Evolutionary conservation across 2,113 vertebrate genomes (phyloP), one percentile per base, ranked within the genome.

Genomic region (Indicator maculatus): DNA sequence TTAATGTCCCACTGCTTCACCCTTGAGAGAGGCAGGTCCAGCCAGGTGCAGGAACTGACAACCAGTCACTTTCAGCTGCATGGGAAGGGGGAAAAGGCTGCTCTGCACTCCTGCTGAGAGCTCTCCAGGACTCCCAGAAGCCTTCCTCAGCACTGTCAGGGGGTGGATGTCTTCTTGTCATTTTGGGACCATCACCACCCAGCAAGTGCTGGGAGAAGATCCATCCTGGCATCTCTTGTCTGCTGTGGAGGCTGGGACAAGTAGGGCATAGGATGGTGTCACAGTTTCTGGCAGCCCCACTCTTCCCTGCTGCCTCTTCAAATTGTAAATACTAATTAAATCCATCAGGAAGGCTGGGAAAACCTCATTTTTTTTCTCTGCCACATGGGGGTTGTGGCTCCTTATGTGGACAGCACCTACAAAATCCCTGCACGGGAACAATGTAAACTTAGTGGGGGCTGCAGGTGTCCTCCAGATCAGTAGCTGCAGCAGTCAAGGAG

Each of bases 21-120:
- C 6, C 36, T 3, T 2, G 3, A n/a, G 33, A 26, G 39, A 16
- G 28, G 28, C 31, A 39, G 52, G 58, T 82, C 60, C 33, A 36
- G 44, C 27, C 0, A 0, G 8, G 7, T 4, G 1, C 14, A 8
- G 27, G 2, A 12, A 11, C 19, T 27, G 20, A 19, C 23, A 36
- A 7, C 28, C 11, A 11, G 18, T 7, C 3, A 11, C 39, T 17
- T 39, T 65, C 44, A 31, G 12, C 44, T 6, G 1, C 6, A 11
- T 0, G 0, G n/a, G 16, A 65, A 65, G 4, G 4, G 52, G 16
- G 5, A 31, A 65, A 7, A 36, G 56, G 28, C 19, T 5, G 16
- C 33, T 38, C 33, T 36, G 15, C 11, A 6, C 11, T 18, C 5
- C 2, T 23, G 11, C 31, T 8, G 8, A 21, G 8, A 28, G 13